Base-by-base conservation (phyloP, 2,113 vertebrate genomes). In the Spizaetus ornatus region DNA sequence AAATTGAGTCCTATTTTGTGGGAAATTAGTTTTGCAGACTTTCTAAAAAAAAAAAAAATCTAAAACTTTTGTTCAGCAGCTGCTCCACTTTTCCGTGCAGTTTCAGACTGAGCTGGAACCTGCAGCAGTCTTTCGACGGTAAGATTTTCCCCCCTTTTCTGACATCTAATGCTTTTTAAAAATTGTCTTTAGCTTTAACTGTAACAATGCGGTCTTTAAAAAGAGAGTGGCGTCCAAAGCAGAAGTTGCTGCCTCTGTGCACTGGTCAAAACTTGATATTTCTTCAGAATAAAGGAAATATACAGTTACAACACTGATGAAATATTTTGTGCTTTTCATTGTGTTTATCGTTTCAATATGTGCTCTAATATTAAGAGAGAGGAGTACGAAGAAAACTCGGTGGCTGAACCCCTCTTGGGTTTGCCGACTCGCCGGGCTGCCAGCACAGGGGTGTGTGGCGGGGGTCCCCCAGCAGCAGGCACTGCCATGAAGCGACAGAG, bases 11-110 rank as follows among this genome's bases (percentile, higher is more conserved):
- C 97, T 98, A 98, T 98, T 98, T 98, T 98, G 97, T 98, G 98
- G 98, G 98, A 98, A 98, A 98, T 98, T 98, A 98, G 98, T 98
- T 98, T 98, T 98, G 98, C 98, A 98, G 98, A 98, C 98, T 98
- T 98, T 96, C 94, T 97, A 76, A 82, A 91, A 96, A 96, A 97
- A 97, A 97, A 98, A 97, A 97, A 96, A 92, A 92, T 76, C 89
- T 96, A 97, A 97, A 98, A 98, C 98, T 98, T 98, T 98, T 97
- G 97, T 98, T 98, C 97, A 97, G 97, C 98, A 98, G 98, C 97
- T 98, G 98, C 98, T 98, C 93, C 36, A 25, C 93, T 97, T 97
- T 95, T 80, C 96, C 52, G 89, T 88, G 94, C 97, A 98, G 97
- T 98, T 97, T 98, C 96, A 97, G 97, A 32, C 91, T 97, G 98